These are phyloP conservation scores for Condylura cristata DNA, from an alignment of 2,113 vertebrate genomes.

Conservation along the genomic window DNA sequence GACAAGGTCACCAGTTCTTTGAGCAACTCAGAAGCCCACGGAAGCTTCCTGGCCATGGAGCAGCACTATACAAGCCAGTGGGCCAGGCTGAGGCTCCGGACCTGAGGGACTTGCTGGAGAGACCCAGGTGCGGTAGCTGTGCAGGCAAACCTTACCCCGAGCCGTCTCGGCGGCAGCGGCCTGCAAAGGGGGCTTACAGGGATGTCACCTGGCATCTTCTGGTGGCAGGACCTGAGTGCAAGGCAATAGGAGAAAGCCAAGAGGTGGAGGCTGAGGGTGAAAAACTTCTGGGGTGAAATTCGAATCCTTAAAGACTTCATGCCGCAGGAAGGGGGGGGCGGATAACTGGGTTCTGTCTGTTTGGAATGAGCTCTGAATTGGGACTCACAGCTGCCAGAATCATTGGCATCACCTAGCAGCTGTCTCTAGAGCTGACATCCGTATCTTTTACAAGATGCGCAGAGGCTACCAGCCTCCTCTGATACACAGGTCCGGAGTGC, in stretches of 20 bases:
- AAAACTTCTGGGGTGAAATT: neutral
- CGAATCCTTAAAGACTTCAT: neutral
- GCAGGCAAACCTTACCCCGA: neutral
- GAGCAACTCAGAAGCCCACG: neutral
- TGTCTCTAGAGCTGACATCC: neutral
- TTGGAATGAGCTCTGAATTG: too few species aligned
- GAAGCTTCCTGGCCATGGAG: neutral
- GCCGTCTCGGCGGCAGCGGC: neutral
- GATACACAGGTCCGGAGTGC: neutral
- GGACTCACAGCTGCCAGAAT: neutral
- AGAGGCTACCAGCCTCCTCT: neutral
- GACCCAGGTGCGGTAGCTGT: neutral
- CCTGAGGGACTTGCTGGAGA: neutral
- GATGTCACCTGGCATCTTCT: neutral
- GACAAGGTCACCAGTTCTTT: neutral
- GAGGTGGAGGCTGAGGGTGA: neutral
- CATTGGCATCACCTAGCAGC: neutral
- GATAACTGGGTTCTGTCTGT: neutral
- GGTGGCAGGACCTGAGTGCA: neutral
- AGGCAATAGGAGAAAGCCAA: neutral
- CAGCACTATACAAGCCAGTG: too few species aligned
- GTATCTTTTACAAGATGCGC: neutral
- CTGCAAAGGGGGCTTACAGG: neutral
- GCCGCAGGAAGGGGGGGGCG: neutral
- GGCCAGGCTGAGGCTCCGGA: too few species aligned